These are phyloP conservation scores for Eretmochelys imbricata DNA, from an alignment of 2,113 vertebrate genomes.

Conservation along the genomic window DNA sequence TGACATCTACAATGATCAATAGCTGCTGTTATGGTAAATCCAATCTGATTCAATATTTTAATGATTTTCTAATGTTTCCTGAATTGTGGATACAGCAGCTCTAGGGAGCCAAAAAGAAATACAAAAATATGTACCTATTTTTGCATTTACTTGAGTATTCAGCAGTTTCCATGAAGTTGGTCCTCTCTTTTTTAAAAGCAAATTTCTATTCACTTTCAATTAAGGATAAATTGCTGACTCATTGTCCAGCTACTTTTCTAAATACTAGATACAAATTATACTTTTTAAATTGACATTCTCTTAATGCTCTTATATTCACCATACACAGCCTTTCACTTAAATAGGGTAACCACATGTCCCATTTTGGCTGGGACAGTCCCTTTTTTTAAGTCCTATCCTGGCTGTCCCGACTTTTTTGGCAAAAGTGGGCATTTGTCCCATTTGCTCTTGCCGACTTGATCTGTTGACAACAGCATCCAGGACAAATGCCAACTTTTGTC, in stretches of 20 bases:
- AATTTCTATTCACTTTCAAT: not conserved
- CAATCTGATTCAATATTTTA: not conserved
- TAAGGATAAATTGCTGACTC: not conserved
- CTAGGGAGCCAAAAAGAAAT: accelerated
- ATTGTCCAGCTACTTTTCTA: not conserved
- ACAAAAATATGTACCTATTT: not conserved
- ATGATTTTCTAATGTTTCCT: not conserved
- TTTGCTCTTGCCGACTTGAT: no score
- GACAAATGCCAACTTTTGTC: no score
- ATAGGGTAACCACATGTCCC: no score
- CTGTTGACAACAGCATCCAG: no score
- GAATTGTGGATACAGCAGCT: not conserved
- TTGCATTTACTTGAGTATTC: not conserved
- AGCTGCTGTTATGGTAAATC: not conserved
- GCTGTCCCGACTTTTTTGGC: no score
- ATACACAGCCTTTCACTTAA: not conserved
- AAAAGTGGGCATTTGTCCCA: no score
- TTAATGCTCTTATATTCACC: not conserved
- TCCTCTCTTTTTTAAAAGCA: not conserved
- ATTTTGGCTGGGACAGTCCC: no score
- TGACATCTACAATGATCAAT: accelerated
- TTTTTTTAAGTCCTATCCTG: no score
- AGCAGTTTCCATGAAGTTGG: not conserved
- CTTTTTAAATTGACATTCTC: not conserved
- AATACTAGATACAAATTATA: not conserved